Evolutionary conservation across 2,797 vertebrate species (phyloP).

Genomic region (Poecilia picta): DNA sequence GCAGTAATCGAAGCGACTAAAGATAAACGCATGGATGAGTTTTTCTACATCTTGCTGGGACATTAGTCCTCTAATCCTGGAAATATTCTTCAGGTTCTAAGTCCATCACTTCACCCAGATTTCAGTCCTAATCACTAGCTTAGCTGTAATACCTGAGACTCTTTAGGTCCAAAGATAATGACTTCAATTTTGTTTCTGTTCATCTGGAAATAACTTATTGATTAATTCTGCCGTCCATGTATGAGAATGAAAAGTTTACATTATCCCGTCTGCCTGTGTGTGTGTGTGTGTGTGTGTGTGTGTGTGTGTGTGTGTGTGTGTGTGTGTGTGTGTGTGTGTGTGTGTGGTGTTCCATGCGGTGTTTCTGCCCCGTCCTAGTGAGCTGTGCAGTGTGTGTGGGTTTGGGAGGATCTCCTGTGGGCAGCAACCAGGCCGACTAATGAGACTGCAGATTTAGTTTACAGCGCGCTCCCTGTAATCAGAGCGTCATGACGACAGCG

Average conservation of each 20-base stretch:
- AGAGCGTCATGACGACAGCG: constrained; percentile 45
- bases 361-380: constrained; percentile 32
- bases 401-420: constrained; percentile 66
- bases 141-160: no score
- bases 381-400: constrained; percentile 49
- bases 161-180: no score
- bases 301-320: constrained; percentile 1
- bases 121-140: no score
- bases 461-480: constrained; percentile 67
- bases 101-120: no score
- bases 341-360: constrained; percentile 15
- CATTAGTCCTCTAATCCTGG: no score
- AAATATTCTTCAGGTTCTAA: no score
- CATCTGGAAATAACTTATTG: no score
- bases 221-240: constrained; percentile 4
- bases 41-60: no score
- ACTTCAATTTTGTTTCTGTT: no score
- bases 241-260: constrained; percentile 19
- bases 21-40: no score
- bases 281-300: constrained; percentile 1
- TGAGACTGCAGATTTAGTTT: constrained; percentile 56
- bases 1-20: no score
- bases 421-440: constrained; percentile 55
- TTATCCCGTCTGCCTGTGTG: constrained; percentile 4
- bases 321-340: constrained; percentile 1